Base-by-base conservation (phyloP, 2,888 invertebrate genomes). In the Diploptera punctata region DNA sequence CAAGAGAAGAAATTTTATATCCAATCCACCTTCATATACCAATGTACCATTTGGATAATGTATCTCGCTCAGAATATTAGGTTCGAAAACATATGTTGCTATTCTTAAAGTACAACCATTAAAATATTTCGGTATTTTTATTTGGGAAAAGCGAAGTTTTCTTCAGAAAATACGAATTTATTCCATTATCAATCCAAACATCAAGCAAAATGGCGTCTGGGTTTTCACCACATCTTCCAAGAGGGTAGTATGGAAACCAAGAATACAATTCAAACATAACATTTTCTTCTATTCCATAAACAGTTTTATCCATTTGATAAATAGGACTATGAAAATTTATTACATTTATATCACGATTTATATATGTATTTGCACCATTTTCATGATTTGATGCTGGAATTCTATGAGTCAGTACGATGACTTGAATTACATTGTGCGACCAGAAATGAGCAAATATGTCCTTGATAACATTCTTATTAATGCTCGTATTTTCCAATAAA, bases 51-150 rank as follows among this genome's bases (percentile, higher is more conserved):
- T 1, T 26, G n/a, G 19, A 7, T n/a, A 10, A 52, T 21, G n/a
- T 5, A 10, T 2, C 52, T 4, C n/a, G n/a, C n/a, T 21, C 44
- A 65, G 43, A 10, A 65, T 44, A 21, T 44, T 7, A 13, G 65
- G 65, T 24, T 65, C 65, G 21, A 16, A 21, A 16, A 44, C 44
- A 43, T 44, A 65, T 4, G 44, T 65, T 44, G 65, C 19, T 24
- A 65, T 5, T 7, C 7, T 16, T 2, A 65, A 3, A 21, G 65
- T 16, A 44, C 65, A 65, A 0, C 44, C 24, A 24, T 5, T 4
- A n/a, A 44, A 24, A 21, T 44, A 10, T 16, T n/a, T 2, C 5
- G 65, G 44, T 1, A 65, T 44, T 21, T 65, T n/a, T 65, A 4
- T 21, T 13, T 1, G 65, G 65, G 44, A 43, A 65, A 13, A 43